Evolutionary conservation across 2,797 vertebrate genomes (phyloP).

Genomic region (Myripristis jacobus): DNA sequence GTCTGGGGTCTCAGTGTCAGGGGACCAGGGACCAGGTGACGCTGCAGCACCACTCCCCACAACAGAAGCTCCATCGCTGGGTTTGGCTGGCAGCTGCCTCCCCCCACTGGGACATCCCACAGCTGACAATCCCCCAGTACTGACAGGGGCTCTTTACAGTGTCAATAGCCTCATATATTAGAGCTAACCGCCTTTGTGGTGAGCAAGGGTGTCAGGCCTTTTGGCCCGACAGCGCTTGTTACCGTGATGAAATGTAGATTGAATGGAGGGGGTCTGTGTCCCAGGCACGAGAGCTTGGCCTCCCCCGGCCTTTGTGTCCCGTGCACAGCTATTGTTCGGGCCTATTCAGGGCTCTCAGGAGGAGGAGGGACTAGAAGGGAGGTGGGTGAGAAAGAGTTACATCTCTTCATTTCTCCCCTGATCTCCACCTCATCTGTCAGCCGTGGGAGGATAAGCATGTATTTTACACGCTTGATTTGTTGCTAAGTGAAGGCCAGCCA

Average conservation of each 20-base stretch:
- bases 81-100: slow-evolving; percentile 86
- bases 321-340: slow-evolving; percentile 80
- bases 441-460: slow-evolving; percentile 85
- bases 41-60: slow-evolving; percentile 59
- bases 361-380: slow-evolving; percentile 63
- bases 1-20: slow-evolving; percentile 65
- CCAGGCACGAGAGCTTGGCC: slow-evolving; percentile 81
- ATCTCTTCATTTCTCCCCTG: slow-evolving; percentile 85
- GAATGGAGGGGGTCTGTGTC: slow-evolving; percentile 84
- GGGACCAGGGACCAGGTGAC: slow-evolving; percentile 84
- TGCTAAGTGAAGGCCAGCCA: slow-evolving; percentile 81
- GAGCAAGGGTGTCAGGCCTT: slow-evolving; percentile 83
- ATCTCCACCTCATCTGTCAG: slow-evolving; percentile 82
- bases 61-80: slow-evolving; percentile 76
- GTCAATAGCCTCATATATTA: slow-evolving; percentile 90
- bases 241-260: slow-evolving; percentile 88
- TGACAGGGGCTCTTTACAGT: slow-evolving; percentile 86
- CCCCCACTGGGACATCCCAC: slow-evolving; percentile 85
- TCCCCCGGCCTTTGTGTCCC: slow-evolving; percentile 81
- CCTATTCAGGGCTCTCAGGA: slow-evolving; percentile 75
- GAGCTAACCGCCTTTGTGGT: slow-evolving; percentile 87
- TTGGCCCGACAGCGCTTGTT: slow-evolving; percentile 84
- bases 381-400: slow-evolving; percentile 80
- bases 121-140: slow-evolving; percentile 83
- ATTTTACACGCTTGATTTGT: slow-evolving; percentile 85